Conservation (phyloP, 2,888 invertebrate species). For the Dynastes hyllus region DNA sequence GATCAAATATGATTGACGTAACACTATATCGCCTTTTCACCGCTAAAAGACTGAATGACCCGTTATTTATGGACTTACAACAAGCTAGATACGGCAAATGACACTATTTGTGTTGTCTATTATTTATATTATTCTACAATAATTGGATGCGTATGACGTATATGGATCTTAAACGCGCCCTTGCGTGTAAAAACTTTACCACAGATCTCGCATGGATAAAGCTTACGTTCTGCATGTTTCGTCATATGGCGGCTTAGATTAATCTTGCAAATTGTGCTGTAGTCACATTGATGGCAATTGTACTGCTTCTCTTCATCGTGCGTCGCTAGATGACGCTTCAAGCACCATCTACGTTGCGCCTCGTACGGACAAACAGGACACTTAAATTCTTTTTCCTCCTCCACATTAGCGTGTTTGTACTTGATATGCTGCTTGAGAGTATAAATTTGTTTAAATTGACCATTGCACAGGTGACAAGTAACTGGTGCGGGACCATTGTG, state of each 20-base stretch:
- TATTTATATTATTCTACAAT: no score
- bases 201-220: conserved; percentile 8
- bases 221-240: conserved; percentile 3
- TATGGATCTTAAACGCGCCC: background rate
- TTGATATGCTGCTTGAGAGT: conserved; percentile 13
- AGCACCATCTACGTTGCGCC: background rate
- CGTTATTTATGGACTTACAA: no score
- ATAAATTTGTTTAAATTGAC: conserved; percentile 17
- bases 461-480: conserved; percentile 5
- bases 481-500: conserved; percentile 7
- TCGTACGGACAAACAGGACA: background rate
- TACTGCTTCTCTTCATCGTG: conserved; percentile 2
- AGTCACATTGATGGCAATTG: conserved; percentile 9
- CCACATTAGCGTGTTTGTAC: background rate
- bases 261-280: background rate
- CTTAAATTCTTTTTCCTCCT: conserved; percentile 14
- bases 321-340: background rate
- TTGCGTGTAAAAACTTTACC: conserved; percentile 13
- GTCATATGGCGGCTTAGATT: conserved; percentile 4
- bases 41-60: no score
- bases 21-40: no score
- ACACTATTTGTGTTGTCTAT: no score
- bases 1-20: no score
- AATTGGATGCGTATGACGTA: background rate
- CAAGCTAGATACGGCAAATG: no score